Percentiles rank a stretch among this genome's conserved stretches.
Evolutionary conservation across 2,797 vertebrate species (phyloP).

Genomic region (Eulemur rubriventer): DNA sequence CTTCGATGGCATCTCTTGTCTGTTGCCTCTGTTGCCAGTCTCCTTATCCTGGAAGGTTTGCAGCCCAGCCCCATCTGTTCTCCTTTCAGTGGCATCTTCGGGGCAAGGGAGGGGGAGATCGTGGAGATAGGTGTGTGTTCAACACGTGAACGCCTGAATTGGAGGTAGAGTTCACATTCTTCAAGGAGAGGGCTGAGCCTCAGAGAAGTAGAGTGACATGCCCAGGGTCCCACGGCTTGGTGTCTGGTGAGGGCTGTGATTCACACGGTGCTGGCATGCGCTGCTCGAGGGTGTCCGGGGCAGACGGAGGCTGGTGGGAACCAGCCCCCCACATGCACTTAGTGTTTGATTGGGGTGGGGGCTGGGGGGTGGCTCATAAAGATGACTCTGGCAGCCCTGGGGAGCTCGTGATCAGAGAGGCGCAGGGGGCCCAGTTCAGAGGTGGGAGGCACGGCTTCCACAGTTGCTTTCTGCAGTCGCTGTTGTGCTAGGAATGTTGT

Average conservation of each 20-base stretch:
- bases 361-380: too few relatives aligned
- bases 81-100: not conserved
- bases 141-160: too few relatives aligned
- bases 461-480: rapidly evolving
- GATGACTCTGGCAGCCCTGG: not conserved
- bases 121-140: not conserved
- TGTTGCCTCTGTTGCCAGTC: not conserved
- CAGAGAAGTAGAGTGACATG: not conserved
- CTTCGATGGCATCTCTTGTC: not conserved
- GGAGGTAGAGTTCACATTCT: not conserved
- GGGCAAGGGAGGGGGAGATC: rapidly evolving
- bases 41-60: not conserved
- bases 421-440: not conserved
- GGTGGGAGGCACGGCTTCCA: not conserved
- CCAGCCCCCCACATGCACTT: not conserved
- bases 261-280: rapidly evolving
- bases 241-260: not conserved
- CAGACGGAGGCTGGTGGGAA: not conserved
- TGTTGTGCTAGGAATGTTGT: too few relatives aligned
- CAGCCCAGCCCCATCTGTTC: not conserved
- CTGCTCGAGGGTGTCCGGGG: not conserved
- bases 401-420: not conserved
- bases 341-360: not conserved
- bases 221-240: not conserved
- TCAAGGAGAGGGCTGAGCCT: not conserved